phyloP scores from a whole-genome alignment of 1,140 invertebrate genomes.

The Proctacanthus coquilletti region DNA sequence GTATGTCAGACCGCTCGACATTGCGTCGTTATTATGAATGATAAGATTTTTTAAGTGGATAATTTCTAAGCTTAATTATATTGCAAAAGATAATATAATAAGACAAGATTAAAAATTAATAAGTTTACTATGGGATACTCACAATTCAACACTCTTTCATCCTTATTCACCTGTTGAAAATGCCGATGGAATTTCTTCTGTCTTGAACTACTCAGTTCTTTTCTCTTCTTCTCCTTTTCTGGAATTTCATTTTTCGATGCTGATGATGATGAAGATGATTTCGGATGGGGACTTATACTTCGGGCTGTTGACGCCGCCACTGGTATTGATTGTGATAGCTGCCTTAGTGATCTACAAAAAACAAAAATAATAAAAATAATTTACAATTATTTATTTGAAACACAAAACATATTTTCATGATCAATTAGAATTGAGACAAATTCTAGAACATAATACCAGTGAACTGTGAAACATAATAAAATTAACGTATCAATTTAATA shows the following conservation, averaged over 20 bases:
- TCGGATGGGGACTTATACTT: conserved; percentile 7
- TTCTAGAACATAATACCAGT: no score
- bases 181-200: conserved; percentile 61
- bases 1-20: no score
- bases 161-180: conserved; percentile 53
- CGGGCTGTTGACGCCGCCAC: conserved; percentile 28
- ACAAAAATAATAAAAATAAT: conserved; percentile 5
- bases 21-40: no score
- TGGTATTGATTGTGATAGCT: conserved; percentile 32
- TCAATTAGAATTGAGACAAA: no score
- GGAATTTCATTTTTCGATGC: conserved; percentile 22
- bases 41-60: no score
- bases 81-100: no score
- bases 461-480: no score
- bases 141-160: conserved; percentile 67
- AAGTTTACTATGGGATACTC: conserved; percentile 25
- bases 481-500: no score
- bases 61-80: no score
- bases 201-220: conserved; percentile 44
- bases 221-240: conserved; percentile 33
- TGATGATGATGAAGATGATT: conserved; percentile 19
- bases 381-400: no score
- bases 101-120: conserved; percentile 1
- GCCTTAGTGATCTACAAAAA: conserved; percentile 30
- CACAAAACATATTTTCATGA: no score